phyloP scores from a whole-genome alignment of 2,888 invertebrate genomes.

The Nemotelus pantherinus region DNA sequence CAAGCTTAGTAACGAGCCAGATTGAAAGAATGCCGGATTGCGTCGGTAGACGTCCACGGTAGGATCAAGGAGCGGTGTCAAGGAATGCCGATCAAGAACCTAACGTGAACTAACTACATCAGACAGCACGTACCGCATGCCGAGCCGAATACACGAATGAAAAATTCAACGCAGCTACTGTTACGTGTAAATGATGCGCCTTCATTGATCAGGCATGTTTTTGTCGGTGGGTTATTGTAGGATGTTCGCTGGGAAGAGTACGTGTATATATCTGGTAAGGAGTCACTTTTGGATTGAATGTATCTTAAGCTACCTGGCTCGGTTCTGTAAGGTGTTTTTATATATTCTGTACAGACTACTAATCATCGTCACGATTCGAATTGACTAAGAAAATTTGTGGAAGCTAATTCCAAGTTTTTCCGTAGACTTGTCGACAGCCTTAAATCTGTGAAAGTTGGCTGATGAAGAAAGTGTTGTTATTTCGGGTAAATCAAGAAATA shows the following conservation, averaged over 20 bases:
- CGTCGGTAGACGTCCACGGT: not conserved
- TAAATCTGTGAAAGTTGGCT: too few relatives aligned
- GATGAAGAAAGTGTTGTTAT: too few relatives aligned
- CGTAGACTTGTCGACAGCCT: too few relatives aligned
- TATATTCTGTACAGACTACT: slow-evolving; percentile 46
- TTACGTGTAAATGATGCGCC: slow-evolving; percentile 41
- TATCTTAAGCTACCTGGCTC: not conserved
- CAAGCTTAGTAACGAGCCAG: too few relatives aligned
- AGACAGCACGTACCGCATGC: slow-evolving; percentile 21
- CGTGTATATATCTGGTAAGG: slow-evolving; percentile 16
- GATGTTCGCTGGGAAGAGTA: slow-evolving; percentile 15
- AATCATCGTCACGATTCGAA: slow-evolving; percentile 48
- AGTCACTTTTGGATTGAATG: not conserved
- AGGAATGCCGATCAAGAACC: slow-evolving; percentile 21
- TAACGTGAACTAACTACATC: slow-evolving; percentile 38
- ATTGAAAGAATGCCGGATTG: too few relatives aligned
- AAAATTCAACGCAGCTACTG: slow-evolving; percentile 45
- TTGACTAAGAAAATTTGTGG: slow-evolving; percentile 6
- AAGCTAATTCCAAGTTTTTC: too few relatives aligned
- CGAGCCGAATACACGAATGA: slow-evolving; percentile 18
- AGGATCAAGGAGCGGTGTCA: not conserved
- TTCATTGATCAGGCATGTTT: slow-evolving; percentile 40
- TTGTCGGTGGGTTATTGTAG: slow-evolving; percentile 24
- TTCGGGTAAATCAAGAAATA: too few relatives aligned
- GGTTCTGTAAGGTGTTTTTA: slow-evolving; percentile 19